Evolutionary conservation across 2,797 vertebrate genomes (phyloP).

Genomic region (Gobionotothen gibberifrons): DNA sequence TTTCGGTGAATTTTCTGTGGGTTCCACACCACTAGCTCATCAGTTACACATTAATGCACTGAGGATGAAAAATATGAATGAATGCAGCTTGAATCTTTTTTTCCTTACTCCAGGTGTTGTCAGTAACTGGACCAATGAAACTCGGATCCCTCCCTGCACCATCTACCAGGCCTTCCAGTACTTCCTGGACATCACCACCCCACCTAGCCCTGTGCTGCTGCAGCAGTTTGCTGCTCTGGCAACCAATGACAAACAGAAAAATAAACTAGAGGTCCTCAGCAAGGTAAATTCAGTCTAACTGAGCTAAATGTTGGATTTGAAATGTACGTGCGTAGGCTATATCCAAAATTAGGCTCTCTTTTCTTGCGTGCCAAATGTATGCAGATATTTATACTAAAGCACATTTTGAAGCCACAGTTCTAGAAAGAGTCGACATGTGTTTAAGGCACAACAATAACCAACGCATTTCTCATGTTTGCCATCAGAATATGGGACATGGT

Average conservation of each 20-base stretch:
- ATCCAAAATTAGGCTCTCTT: conserved; percentile 18
- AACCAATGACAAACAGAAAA: conserved; percentile 93
- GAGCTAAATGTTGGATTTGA: conserved; percentile 18
- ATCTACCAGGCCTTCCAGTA: conserved; percentile 96
- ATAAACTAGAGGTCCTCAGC: conserved; percentile 92
- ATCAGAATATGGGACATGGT: conserved; percentile 29
- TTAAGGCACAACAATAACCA: conserved; percentile 25
- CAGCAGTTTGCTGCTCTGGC: conserved; percentile 96
- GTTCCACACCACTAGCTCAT: neutral
- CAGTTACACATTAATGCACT: neutral
- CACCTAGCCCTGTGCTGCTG: conserved; percentile 92
- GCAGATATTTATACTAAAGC: conserved; percentile 9
- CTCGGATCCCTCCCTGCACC: conserved; percentile 94
- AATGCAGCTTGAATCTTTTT: neutral
- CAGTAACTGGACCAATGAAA: conserved; percentile 95
- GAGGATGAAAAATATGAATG: neutral
- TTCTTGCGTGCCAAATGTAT: conserved; percentile 18
- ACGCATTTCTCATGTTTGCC: conserved; percentile 36
- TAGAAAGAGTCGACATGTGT: conserved; percentile 17
- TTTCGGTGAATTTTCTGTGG: neutral
- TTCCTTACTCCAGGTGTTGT: conserved; percentile 87
- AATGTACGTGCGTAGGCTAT: neutral
- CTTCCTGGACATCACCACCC: conserved; percentile 97
- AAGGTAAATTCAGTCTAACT: conserved; percentile 85
- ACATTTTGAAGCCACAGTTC: conserved; percentile 10